Base-by-base conservation (phyloP, 2,888 invertebrate genomes). In the Agapetus fuscipes region DNA sequence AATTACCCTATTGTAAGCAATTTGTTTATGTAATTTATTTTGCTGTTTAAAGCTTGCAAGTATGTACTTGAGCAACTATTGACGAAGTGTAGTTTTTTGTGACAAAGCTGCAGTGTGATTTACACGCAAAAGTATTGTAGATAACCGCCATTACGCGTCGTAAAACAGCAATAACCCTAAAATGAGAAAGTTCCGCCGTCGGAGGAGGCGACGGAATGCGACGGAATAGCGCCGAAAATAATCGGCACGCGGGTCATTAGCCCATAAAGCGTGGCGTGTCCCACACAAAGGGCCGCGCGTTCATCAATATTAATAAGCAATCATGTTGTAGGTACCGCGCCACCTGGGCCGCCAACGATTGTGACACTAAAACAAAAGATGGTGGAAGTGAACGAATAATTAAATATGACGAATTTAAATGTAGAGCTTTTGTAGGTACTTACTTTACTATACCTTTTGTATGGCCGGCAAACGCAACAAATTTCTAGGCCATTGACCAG, bases 231-330 rank as follows among this genome's bases (percentile, higher is more conserved):
- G 30, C 20, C 35, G 40, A 39, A 44, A 32, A 44, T 44, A 39
- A 44, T 44, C 47, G 37, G 39, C 47, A 44, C 44, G 44, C 44
- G 39, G 44, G 41, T 44, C 46, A 41, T 47, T 44, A 44, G 41
- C 47, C 41, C 43, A 41, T 47, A 47, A 47, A 44, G 32, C n/a
- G 44, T 41, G 37, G 41, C 41, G 47, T 41, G 47, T 41, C 41
- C 37, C 34, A 30, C 37, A 43, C 43, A 38, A 42, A 39, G 15
- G 38, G 33, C 33, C 36, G n/a, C 30, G 37, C 39, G 34, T 47
- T 47, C 44, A 44, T 47, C 47, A 47, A 47, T 47, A 44, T 47
- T 47, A 47, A 47, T 47, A 44, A 44, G 47, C 41, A 38, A 43
- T 39, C 40, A 43, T 40, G 39, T 41, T 36, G 37, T 35, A 30